These are phyloP conservation scores for Anticlea derivata DNA, from an alignment of 2,888 invertebrate species.

Conservation along the genomic window DNA sequence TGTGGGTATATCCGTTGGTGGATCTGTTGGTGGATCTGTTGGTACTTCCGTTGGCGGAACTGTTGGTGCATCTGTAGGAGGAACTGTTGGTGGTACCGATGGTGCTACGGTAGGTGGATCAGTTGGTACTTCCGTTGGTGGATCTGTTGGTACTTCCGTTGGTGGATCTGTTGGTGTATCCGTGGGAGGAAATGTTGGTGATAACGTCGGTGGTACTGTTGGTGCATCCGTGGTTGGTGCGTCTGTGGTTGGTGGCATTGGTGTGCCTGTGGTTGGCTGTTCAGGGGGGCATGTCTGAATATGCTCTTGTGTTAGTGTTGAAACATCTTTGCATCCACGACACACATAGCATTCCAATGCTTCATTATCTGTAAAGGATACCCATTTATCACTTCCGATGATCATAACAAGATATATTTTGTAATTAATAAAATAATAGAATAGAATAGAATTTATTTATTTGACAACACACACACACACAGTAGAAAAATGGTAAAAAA, in stretches of 20 bases:
- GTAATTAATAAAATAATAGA: too few species aligned
- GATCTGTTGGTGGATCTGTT: slow-evolving; percentile 11
- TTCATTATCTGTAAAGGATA: slow-evolving; percentile 43
- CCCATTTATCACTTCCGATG: too few species aligned
- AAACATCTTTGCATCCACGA: slow-evolving; percentile 45
- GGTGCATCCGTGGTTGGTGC: neutral
- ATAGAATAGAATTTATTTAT: too few species aligned
- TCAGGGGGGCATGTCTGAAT: slow-evolving; percentile 44
- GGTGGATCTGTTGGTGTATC: neutral
- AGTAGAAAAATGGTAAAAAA: too few species aligned
- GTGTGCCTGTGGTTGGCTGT: neutral
- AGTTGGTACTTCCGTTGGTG: neutral
- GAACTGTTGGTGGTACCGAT: neutral
- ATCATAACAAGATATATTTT: too few species aligned
- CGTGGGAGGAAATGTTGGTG: neutral
- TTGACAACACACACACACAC: too few species aligned
- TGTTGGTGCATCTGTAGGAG: neutral
- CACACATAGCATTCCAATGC: slow-evolving; percentile 59
- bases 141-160: neutral
- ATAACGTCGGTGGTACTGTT: neutral
- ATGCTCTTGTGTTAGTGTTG: slow-evolving; percentile 30
- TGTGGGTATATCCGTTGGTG: neutral
- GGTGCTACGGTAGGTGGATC: slow-evolving; percentile 1
- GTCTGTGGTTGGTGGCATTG: neutral
- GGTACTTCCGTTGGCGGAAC: neutral